Base-by-base conservation (phyloP, 1,140 invertebrate genomes). In the Homarus americanus region DNA sequence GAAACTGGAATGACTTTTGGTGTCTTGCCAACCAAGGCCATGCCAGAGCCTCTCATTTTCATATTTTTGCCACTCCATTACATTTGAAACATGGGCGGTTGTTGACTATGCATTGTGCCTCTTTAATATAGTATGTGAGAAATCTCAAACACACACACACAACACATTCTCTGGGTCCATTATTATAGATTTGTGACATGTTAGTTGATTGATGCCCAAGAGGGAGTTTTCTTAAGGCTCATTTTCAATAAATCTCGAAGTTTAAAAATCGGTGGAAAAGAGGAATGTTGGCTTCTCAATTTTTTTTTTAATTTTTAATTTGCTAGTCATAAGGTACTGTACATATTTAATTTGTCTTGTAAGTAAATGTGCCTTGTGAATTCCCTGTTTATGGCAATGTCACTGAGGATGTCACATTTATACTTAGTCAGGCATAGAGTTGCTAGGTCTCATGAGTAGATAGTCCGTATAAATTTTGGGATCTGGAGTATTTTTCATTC, bases 121-220 rank as follows among this genome's bases (percentile, higher is more conserved):
- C 82, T 83, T 63, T 38, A 36, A 36, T 83, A 66, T 83, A 83
- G 82, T 53, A 32, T 63, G 36, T 83, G 49, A 83, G 82, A 83
- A 83, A 41, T 83, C 58, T 83, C 34, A 69, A 69, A 38, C 53
- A 83, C 78, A n/a, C n/a, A 38, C 53, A 83, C 28, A n/a, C n/a
- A 44, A 82, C 79, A 83, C 82, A 83, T 69, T 83, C 58, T 83
- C 82, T 83, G 82, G 82, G 82, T 83, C 82, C 82, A 83, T 83
- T 83, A 69, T 66, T 66, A 24, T 83, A 83, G 80, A 83, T 66
- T n/a, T 83, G 78, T 44, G 49, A 83, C n/a, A 40, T 69, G 17
- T 83, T 66, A 69, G 58, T 58, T 38, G 58, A 83, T 83, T 63
- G 9, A 63, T 69, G 82, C 82, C 58, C 69, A 66, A 66, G 69